Evolutionary conservation across 1,140 invertebrate genomes (phyloP), one percentile per base, ranked within the genome.

Genomic region (Macrobrachium nipponense): DNA sequence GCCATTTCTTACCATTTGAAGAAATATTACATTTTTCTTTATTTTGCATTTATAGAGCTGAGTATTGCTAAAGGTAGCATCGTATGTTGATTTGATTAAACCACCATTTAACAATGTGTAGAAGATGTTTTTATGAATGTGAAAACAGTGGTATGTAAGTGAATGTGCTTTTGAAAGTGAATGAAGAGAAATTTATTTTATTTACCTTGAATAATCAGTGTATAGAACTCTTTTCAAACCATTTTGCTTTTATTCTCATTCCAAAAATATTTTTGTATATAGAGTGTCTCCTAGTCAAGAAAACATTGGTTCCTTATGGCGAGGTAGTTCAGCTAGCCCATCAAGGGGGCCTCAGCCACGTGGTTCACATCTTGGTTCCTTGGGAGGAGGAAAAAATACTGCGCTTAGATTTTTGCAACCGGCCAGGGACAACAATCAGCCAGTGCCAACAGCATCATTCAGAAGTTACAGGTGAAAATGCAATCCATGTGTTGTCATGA

Each of bases 401-500:
- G 73, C 70, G 8, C 79, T 87, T 18, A 81, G 66, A 60, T 87
- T 87, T 62, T 61, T 87, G 36, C 85, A 87, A 20, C 75, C 70
- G 8, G 81, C 79, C 12, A 73, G 80, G 68, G 85, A 87, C 27
- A 18, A 27, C 58, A 87, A 77, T 23, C 85, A 87, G 17, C 85
- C 85, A 17, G 85, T 87, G 4, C 85, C 85, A 17, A 87, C 85
- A 36, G 79, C 85, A 64, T 87, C 85, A 17, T 87, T 81, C 58
- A 79, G 85, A n/a, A 87, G 85, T 64, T 87, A 87, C 62, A 87
- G 85, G 85, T 87, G 36, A 59, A 51, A 15, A 43, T 44, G n/a
- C 12, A 12, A 20, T 76, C 15, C 43, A 58, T 44, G 20, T 20
- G 14, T 20, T 44, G 73, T 36, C 15, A 75, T 27, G 14, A 51